phyloP scores from a whole-genome alignment of 2,888 invertebrate genomes.

The Volucella inflata region DNA sequence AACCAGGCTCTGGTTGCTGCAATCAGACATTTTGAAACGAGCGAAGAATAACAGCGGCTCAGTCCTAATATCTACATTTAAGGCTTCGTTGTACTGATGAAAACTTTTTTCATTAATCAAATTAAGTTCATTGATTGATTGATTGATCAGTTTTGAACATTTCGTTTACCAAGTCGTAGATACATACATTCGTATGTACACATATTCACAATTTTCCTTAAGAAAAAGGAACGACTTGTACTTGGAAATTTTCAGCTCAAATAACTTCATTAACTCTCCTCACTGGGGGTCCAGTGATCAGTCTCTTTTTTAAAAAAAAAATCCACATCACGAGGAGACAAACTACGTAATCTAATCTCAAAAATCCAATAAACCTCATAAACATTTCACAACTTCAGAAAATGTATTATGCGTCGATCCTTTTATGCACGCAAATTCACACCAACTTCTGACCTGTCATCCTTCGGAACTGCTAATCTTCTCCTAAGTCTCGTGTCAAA shows the following conservation, averaged over 20 bases:
- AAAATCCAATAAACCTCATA: conserved; percentile 82
- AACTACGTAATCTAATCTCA: conserved; percentile 77
- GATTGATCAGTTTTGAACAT: too few species aligned
- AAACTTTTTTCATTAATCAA: too few species aligned
- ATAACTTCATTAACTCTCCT: conserved; percentile 47
- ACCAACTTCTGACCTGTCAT: conserved; percentile 45
- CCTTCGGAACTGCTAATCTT: conserved; percentile 24
- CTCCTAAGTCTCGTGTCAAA: conserved; percentile 49
- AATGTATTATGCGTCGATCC: conserved; percentile 39
- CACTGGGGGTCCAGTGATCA: conserved; percentile 37
- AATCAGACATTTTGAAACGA: too few species aligned
- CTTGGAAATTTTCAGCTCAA: conserved; percentile 34
- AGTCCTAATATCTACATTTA: too few species aligned
- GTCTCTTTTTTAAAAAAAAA: conserved; percentile 4
- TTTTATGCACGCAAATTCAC: conserved; percentile 52
- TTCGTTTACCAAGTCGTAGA: too few species aligned
- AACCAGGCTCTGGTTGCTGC: too few species aligned
- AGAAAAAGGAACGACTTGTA: background rate
- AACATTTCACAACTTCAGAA: conserved; percentile 80
- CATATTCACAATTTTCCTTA: too few species aligned
- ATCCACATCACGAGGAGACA: background rate
- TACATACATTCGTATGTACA: too few species aligned
- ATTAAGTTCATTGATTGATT: too few species aligned
- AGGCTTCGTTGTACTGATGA: too few species aligned
- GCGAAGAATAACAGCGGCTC: too few species aligned